phyloP scores from a whole-genome alignment of 2,797 vertebrate genomes.

The Sebastes cheni region DNA sequence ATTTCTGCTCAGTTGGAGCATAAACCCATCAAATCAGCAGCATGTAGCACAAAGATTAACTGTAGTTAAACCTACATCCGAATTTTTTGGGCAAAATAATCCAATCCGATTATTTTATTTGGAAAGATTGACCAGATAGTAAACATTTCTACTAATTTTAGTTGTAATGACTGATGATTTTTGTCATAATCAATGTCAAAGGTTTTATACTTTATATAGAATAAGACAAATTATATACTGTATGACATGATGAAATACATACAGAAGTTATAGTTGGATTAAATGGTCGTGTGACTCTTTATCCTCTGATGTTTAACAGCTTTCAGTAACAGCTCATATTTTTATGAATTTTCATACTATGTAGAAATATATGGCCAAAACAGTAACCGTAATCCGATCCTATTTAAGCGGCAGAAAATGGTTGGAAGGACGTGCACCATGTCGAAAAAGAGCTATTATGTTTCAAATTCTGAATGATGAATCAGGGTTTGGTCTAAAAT shows the following conservation, averaged over 20 bases:
- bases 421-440: not conserved
- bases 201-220: not conserved
- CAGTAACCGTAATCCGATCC: no score
- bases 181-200: not conserved
- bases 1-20: slow-evolving; percentile 41
- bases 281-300: no score
- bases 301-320: not conserved
- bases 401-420: not conserved
- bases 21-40: slow-evolving; percentile 60
- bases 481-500: not conserved
- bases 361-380: not conserved
- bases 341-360: not conserved
- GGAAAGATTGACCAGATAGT: not conserved
- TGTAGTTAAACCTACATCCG: not conserved
- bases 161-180: not conserved
- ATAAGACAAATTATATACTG: not conserved
- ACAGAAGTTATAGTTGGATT: no score
- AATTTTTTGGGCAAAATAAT: not conserved
- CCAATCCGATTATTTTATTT: not conserved
- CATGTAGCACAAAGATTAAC: slow-evolving; percentile 63
- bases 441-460: not conserved
- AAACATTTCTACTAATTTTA: not conserved
- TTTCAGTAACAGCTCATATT: not conserved
- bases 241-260: no score
- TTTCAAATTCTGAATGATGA: not conserved